phyloP scores from a whole-genome alignment of 2,797 vertebrate species.

The Lacerta agilis region DNA sequence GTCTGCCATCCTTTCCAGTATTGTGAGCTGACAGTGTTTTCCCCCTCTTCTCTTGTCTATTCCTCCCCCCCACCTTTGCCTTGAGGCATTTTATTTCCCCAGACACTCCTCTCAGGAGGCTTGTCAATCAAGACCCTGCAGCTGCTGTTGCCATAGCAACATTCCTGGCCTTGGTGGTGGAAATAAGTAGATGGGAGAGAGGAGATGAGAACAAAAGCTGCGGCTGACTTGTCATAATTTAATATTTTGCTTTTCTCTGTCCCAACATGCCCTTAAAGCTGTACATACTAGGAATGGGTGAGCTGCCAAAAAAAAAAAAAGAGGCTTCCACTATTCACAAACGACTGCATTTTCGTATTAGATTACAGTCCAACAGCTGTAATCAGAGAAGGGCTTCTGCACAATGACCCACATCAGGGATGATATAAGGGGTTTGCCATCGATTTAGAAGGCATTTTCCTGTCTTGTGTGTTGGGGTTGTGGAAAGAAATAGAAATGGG shows the following conservation, averaged over 20 bases:
- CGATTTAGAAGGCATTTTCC: not conserved
- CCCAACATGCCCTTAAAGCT: not conserved
- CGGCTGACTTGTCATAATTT: constrained; percentile 42
- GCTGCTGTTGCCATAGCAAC: constrained; percentile 70
- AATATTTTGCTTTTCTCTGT: constrained; percentile 41
- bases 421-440: not conserved
- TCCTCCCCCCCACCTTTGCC: not conserved
- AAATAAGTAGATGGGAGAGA: constrained; percentile 10
- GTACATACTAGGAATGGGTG: not conserved
- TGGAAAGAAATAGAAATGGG: not conserved
- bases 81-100: constrained; percentile 57
- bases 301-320: not conserved
- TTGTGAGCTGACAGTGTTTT: not conserved
- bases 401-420: constrained; percentile 25
- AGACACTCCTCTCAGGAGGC: constrained; percentile 59
- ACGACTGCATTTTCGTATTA: constrained; percentile 40
- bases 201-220: not conserved
- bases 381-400: not conserved
- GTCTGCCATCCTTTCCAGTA: constrained; percentile 31
- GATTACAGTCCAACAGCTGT: not conserved
- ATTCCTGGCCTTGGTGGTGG: not conserved
- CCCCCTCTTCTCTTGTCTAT: not conserved
- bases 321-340: not conserved
- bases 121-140: constrained; percentile 63
- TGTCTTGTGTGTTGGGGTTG: fast-evolving